Evolutionary conservation across 2,888 invertebrate genomes (phyloP).

Genomic region (Ctenicera cuprea): DNA sequence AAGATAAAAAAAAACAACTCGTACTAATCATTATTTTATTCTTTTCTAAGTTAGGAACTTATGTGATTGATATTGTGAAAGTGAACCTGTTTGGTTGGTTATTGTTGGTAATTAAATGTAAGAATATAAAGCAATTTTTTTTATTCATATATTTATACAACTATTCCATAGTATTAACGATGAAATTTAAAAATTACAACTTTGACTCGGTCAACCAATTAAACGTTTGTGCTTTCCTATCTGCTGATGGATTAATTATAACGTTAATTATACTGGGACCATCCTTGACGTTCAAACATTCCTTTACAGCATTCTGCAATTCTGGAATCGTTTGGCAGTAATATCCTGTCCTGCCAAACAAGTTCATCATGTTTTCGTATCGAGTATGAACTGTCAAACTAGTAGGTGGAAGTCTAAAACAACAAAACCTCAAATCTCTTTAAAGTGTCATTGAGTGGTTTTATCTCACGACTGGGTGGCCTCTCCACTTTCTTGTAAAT

Average conservation of each 20-base stretch:
- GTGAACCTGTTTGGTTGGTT: slow-evolving; percentile 66
- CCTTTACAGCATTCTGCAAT: slow-evolving; percentile 81
- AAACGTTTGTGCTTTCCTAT: slow-evolving; percentile 93
- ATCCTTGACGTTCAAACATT: slow-evolving; percentile 81
- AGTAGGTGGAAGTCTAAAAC: slow-evolving; percentile 88
- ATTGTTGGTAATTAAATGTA: slow-evolving; percentile 68
- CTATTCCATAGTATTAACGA: neutral
- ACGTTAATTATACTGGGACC: slow-evolving; percentile 93
- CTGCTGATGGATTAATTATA: slow-evolving; percentile 90
- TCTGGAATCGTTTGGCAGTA: slow-evolving; percentile 87
- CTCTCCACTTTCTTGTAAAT: slow-evolving; percentile 82
- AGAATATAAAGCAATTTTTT: slow-evolving; percentile 54
- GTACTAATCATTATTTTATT: slow-evolving; percentile 2
- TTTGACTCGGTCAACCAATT: slow-evolving; percentile 96
- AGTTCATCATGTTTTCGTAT: slow-evolving; percentile 93
- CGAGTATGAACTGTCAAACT: slow-evolving; percentile 85
- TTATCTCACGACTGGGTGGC: slow-evolving; percentile 83
- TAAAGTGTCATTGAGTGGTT: neutral
- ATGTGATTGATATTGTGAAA: slow-evolving; percentile 65
- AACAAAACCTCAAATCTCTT: slow-evolving; percentile 37
- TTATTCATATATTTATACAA: neutral
- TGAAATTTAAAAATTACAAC: slow-evolving; percentile 72
- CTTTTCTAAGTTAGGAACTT: slow-evolving; percentile 18
- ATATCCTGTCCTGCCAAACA: slow-evolving; percentile 89
- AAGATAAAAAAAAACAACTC: neutral